Evolutionary conservation across 2,888 invertebrate genomes (phyloP).

Genomic region (Lissocephala sabroskyi): DNA sequence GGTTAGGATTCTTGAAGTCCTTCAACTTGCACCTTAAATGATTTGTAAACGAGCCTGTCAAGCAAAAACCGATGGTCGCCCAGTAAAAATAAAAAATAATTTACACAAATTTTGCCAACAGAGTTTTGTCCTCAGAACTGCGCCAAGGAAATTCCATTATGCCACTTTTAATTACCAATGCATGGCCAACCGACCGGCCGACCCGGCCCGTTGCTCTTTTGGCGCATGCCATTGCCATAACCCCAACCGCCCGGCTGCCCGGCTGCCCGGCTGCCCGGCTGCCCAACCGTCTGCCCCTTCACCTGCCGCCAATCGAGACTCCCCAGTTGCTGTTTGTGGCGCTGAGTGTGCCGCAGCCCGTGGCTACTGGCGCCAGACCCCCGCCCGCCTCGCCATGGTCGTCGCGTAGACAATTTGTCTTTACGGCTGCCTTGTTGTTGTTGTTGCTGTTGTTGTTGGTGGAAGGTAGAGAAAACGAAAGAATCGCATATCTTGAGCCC

Average conservation of each 20-base stretch:
- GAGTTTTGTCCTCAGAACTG: conserved; percentile 18
- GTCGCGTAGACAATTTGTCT: conserved; percentile 62
- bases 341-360: conserved; percentile 47
- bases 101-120: too few species aligned
- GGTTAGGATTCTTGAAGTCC: too few species aligned
- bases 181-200: conserved; percentile 20
- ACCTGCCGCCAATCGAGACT: not conserved
- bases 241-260: conserved; percentile 27
- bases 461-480: conserved; percentile 13
- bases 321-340: conserved; percentile 30
- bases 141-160: conserved; percentile 38
- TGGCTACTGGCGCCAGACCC: conserved; percentile 38
- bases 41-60: too few species aligned
- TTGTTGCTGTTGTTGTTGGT: conserved; percentile 27
- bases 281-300: not conserved
- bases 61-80: too few species aligned
- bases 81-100: too few species aligned
- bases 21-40: too few species aligned
- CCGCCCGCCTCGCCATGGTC: conserved; percentile 47
- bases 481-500: conserved; percentile 19
- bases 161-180: conserved; percentile 50
- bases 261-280: conserved; percentile 5
- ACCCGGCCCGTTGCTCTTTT: conserved; percentile 23
- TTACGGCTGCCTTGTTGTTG: too few species aligned
- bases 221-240: conserved; percentile 48